These are phyloP conservation scores for Peucedramus taeniatus DNA, from an alignment of 2,113 vertebrate genomes.

Conservation along the genomic window DNA sequence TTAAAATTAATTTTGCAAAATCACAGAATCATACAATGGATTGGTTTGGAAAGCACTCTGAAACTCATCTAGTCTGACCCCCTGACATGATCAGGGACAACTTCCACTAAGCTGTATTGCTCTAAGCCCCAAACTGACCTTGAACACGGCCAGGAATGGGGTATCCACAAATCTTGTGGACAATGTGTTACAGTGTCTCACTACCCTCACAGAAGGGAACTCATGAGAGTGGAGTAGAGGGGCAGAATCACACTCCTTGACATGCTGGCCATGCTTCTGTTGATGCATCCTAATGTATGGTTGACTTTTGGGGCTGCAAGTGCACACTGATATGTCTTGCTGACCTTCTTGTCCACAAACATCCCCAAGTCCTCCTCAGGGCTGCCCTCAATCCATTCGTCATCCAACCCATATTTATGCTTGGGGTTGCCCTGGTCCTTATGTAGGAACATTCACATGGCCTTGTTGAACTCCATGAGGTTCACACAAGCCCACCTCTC, in stretches of 20 bases:
- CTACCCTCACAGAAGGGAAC: neutral
- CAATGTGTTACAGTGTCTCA: neutral
- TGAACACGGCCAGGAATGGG: no score
- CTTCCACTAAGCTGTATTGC: neutral
- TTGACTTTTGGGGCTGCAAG: neutral
- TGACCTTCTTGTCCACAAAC: neutral
- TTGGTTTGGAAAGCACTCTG: neutral
- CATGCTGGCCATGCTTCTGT: fast-evolving
- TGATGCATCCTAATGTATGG: neutral
- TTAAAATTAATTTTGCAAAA: neutral
- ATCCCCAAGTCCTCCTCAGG: neutral
- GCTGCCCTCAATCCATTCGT: neutral
- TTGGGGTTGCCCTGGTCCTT: neutral
- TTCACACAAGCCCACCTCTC: neutral
- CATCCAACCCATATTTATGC: neutral
- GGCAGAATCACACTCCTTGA: neutral
- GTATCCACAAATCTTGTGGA: neutral
- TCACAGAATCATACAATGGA: neutral
- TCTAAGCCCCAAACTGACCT: neutral
- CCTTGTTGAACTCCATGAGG: neutral
- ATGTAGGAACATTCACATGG: neutral
- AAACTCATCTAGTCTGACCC: neutral
- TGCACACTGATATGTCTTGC: neutral
- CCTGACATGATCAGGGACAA: neutral
- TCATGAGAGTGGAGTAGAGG: neutral